Conservation (phyloP, 1,140 invertebrate species). For the Tyrophagus putrescentiae region DNA sequence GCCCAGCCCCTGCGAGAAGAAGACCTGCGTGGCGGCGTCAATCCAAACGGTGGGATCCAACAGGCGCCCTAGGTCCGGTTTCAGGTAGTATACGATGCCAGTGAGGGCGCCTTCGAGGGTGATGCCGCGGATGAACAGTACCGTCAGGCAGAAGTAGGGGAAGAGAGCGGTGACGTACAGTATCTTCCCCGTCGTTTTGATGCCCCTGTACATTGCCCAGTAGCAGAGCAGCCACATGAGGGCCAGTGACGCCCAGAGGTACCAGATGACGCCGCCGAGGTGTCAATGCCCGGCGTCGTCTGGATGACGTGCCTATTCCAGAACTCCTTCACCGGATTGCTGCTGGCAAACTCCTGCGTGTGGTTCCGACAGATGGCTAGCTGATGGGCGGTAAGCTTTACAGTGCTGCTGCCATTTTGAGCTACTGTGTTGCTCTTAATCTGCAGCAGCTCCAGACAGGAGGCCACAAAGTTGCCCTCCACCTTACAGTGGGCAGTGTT, state of each 20-base stretch:
- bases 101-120: conserved; percentile 35
- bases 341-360: too few species aligned
- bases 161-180: conserved; percentile 75
- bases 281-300: conserved; percentile 74
- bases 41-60: conserved; percentile 80
- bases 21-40: conserved; percentile 91
- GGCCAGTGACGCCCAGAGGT: conserved; percentile 72
- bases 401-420: too few species aligned
- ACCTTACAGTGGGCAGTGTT: background rate
- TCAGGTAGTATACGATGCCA: conserved; percentile 31
- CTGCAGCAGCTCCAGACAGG: too few species aligned
- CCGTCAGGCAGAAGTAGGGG: conserved; percentile 58
- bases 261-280: conserved; percentile 77
- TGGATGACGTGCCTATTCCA: conserved; percentile 39
- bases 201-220: conserved; percentile 95
- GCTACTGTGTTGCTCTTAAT: too few species aligned
- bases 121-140: conserved; percentile 50
- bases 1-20: conserved; percentile 84
- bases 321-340: too few species aligned
- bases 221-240: conserved; percentile 90
- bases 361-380: too few species aligned
- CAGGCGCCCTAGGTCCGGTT: conserved; percentile 29
- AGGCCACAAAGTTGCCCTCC: too few species aligned
- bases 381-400: too few species aligned
- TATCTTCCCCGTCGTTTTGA: conserved; percentile 79